Percentiles rank a stretch among this genome's conserved stretches.
These are phyloP conservation scores for Nephrotoma flavescens DNA, from an alignment of 2,888 invertebrate genomes.

Conservation along the genomic window DNA sequence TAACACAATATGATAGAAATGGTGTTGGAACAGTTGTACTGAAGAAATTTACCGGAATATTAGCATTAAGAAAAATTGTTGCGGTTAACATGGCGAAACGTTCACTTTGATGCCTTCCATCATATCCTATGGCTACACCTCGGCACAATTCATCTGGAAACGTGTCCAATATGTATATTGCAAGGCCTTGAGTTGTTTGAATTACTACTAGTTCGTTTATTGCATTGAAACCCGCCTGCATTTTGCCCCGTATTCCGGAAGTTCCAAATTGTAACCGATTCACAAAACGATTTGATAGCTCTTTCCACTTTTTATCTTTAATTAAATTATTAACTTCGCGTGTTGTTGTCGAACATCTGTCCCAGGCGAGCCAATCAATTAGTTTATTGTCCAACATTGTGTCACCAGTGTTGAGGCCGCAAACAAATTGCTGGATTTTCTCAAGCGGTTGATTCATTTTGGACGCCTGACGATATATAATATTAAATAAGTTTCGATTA, in stretches of 20 bases:
- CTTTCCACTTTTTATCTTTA: constrained; percentile 37
- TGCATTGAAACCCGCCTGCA: constrained; percentile 87
- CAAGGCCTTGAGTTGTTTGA: constrained; percentile 85
- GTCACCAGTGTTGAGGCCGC: neutral
- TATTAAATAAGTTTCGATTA: neutral
- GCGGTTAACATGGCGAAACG: constrained; percentile 83
- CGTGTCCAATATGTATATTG: constrained; percentile 52
- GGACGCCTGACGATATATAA: neutral
- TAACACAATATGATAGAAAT: constrained; percentile 77
- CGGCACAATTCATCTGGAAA: constrained; percentile 39
- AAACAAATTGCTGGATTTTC: neutral
- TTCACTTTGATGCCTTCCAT: constrained; percentile 82
- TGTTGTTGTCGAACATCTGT: constrained; percentile 31
- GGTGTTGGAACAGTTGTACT: constrained; percentile 79
- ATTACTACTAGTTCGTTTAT: constrained; percentile 96
- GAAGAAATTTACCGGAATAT: constrained; percentile 69
- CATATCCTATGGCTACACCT: constrained; percentile 82
- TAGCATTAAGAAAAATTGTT: constrained; percentile 59
- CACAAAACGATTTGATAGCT: constrained; percentile 47
- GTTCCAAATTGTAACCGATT: constrained; percentile 76
- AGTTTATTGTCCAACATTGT: neutral
- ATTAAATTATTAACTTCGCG: constrained; percentile 47
- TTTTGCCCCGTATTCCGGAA: constrained; percentile 79
- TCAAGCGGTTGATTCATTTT: neutral
- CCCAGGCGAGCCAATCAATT: neutral